phyloP scores from a whole-genome alignment of 2,888 invertebrate species.

The Ariolimax columbianus region DNA sequence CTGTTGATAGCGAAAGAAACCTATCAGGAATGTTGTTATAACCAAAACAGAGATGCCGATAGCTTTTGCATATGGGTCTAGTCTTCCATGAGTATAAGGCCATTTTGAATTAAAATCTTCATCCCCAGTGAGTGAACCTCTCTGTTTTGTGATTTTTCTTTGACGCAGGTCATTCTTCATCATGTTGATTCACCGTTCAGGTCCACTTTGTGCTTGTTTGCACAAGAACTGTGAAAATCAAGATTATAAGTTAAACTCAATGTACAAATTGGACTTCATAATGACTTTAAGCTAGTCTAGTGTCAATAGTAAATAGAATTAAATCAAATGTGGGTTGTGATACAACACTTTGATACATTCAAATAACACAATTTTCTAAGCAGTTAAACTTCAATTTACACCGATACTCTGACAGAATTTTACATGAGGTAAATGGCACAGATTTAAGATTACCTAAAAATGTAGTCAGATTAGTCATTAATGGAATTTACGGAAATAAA shows the following conservation, averaged over 20 bases:
- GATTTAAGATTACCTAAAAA: too few species aligned
- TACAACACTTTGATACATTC: background rate
- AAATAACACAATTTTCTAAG: background rate
- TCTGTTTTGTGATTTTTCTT: constrained; percentile 16
- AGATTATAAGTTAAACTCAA: background rate
- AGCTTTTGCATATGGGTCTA: constrained; percentile 46
- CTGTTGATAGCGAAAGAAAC: constrained; percentile 62
- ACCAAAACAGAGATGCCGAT: constrained; percentile 49
- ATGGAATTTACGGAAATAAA: too few species aligned
- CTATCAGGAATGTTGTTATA: constrained; percentile 45
- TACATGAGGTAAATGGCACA: too few species aligned
- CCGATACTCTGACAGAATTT: too few species aligned
- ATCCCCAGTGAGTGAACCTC: constrained; percentile 19
- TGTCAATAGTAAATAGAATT: background rate
- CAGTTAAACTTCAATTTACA: background rate
- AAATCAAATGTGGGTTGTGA: background rate
- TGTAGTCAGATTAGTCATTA: too few species aligned
- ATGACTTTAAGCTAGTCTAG: background rate
- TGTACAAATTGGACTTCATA: background rate
- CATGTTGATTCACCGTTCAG: constrained; percentile 28
- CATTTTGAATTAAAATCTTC: constrained; percentile 32
- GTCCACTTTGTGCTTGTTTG: background rate
- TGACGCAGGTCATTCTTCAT: constrained; percentile 37
- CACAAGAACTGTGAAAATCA: background rate
- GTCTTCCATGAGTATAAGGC: constrained; percentile 49